Base-by-base conservation (phyloP, 2,797 vertebrate genomes). In the Chanos chanos region DNA sequence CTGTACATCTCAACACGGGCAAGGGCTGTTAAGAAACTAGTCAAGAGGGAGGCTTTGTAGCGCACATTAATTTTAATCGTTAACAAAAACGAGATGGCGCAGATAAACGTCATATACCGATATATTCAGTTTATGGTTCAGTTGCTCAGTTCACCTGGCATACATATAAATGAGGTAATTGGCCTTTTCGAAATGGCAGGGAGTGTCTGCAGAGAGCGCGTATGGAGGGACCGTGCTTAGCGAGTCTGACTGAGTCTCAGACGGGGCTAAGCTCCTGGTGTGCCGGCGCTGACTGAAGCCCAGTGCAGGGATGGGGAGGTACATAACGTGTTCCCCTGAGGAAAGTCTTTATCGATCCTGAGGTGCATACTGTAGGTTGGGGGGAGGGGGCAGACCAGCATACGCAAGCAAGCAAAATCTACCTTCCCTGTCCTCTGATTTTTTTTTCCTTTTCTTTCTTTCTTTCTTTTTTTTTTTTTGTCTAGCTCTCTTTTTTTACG, bases 291-390 rank as follows among this genome's bases (percentile, higher is more conserved):
- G 69, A 84, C 62, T 70, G 80, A 73, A 72, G 57, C 63, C 77
- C 68, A 76, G 73, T 61, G 72, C 76, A 72, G 79, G 80, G 77
- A 71, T 47, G 72, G 60, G 75, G 56, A 63, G 77, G 61, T 39
- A n/a, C n/a, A n/a, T n/a, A n/a, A 72, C 73, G 71, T 22, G 72
- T 48, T 67, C 79, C 79, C 81, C 55, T 33, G 69, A 76, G 81
- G 74, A 81, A 80, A 81, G 73, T 83, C 81, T 73, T 50, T 68
- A 87, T 87, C 22, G 81, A 85, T 87, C 80, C 64, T 75, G 72
- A 64, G 70, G 64, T 67, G 48, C 61, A 66, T 54, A 48, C 76
- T 77, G 71, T 78, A 60, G 55, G 45, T 50, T 31, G 48, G 53
- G 59, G 59, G 49, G 53, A 66, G 56, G 66, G 68, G 57, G 45